phyloP scores from a whole-genome alignment of 2,113 vertebrate genomes.

The Anguilla rostrata region DNA sequence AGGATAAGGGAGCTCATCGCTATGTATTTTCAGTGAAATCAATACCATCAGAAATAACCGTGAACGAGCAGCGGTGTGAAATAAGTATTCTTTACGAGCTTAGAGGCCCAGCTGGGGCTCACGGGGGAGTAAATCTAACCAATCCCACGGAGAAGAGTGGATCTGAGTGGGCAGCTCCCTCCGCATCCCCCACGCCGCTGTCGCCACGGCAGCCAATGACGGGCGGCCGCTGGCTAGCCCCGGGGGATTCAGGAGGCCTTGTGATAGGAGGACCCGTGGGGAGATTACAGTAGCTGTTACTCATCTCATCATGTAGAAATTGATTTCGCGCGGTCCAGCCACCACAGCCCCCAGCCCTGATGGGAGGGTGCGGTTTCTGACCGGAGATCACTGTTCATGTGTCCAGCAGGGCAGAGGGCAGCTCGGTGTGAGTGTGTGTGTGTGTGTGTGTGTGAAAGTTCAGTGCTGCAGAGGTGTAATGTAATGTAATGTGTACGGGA shows the following conservation, averaged over 20 bases:
- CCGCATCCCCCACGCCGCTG: neutral
- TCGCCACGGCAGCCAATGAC: neutral
- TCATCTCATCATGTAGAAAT: conserved; percentile 13
- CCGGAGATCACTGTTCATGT: neutral
- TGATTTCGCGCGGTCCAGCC: neutral
- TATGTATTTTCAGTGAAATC: neutral
- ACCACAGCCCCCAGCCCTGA: neutral
- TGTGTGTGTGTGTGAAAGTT: conserved; percentile 30
- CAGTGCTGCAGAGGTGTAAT: neutral
- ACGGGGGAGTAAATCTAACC: too few relatives aligned
- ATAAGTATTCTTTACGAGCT: neutral
- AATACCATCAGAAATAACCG: neutral
- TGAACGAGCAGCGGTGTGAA: neutral
- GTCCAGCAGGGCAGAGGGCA: neutral
- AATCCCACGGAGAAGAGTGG: neutral
- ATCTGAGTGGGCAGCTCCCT: neutral
- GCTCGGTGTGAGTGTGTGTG: conserved; percentile 28
- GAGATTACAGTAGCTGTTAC: conserved; percentile 21
- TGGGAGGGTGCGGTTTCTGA: neutral
- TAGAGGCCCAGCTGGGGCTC: too few relatives aligned
- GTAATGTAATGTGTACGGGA: neutral
- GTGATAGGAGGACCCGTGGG: conserved; percentile 21
- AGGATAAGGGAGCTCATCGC: neutral
- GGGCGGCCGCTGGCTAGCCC: conserved; percentile 12
- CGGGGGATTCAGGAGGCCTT: conserved; percentile 10